Evolutionary conservation across 1,140 invertebrate genomes (phyloP), one percentile per base, ranked within the genome.

Genomic region (Lepidurus couesii): DNA sequence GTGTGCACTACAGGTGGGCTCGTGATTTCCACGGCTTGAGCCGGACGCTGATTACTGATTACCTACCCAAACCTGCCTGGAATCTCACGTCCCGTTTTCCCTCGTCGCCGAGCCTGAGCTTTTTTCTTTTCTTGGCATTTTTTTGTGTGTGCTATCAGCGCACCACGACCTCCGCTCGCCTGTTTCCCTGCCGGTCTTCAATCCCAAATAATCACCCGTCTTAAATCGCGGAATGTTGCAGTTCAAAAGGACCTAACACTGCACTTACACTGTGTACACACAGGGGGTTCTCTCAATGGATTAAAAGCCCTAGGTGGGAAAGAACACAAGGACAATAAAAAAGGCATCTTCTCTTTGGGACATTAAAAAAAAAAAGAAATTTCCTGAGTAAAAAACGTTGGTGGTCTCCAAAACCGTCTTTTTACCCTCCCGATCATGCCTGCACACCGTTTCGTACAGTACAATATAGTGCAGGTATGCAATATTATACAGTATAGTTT

Each of bases 31-130:
- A 13, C 53, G 53, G 53, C 53, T 65, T 65, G 53, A 65, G 53
- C 53, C 53, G 53, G 53, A 65, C 53, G 53, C 53, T 65, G 53
- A 65, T 65, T 65, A 65, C 53, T 65, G 53, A 65, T 65, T 65
- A 65, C 53, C 53, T 11, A 13, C 53, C 21, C 8, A 34, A 34
- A 34, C 53, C 53, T 65, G 16, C 16, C 53, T 65, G 53, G 53
- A 65, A 13, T 65, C 53, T 65, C 53, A 65, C 53, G 53, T 65
- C 53, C 53, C 53, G 21, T 65, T 65, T 13, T 21, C 16, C 53
- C 21, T 7, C 21, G 53, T 65, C 16, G 21, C 53, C 5, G 21
- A 65, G 21, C 53, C 53, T 65, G 1, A 10, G 53, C 53, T 13
- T 65, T 65, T 65, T 65, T 65, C 21, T 13, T 34, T 34, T 34